Percentiles rank a stretch among this genome's conserved stretches.
Evolutionary conservation across 2,113 vertebrate species (phyloP).

Genomic region (Amia ocellicauda): DNA sequence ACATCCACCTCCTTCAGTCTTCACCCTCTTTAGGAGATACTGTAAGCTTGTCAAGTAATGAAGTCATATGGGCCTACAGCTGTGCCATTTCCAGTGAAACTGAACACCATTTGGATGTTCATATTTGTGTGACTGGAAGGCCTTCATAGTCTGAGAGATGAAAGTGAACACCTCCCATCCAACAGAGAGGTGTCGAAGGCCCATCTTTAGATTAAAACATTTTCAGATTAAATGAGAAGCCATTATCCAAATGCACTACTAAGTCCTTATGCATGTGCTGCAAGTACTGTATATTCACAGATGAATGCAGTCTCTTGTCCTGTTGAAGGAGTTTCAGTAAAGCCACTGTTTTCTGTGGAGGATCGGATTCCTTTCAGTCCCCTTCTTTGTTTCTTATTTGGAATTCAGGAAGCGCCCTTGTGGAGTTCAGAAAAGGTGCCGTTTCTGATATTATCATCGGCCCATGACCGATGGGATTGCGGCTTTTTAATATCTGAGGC

Average conservation of each 20-base stretch:
- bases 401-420: constrained; percentile 60
- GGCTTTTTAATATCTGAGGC: constrained; percentile 28
- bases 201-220: neutral
- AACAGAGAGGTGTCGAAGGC: neutral
- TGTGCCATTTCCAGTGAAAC: neutral
- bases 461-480: constrained; percentile 38
- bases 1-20: neutral
- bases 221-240: neutral
- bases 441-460: constrained; percentile 57
- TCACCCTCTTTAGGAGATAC: neutral
- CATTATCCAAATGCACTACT: constrained; percentile 1
- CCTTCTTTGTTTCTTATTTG: constrained; percentile 52
- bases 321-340: constrained; percentile 53
- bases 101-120: neutral
- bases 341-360: constrained; percentile 59
- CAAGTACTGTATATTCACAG: constrained; percentile 39
- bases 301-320: constrained; percentile 57
- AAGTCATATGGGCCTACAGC: neutral
- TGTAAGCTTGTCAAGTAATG: neutral
- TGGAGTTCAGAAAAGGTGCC: constrained; percentile 55
- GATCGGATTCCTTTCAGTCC: constrained; percentile 53
- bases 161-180: neutral
- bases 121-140: neutral
- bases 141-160: constrained; percentile 1
- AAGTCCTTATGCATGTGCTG: constrained; percentile 38